Percentiles rank a stretch among this genome's conserved stretches.
phyloP scores from a whole-genome alignment of 37 sponge, comb jelly and placozoan genomes.

The Amphimedon queenslandica region DNA sequence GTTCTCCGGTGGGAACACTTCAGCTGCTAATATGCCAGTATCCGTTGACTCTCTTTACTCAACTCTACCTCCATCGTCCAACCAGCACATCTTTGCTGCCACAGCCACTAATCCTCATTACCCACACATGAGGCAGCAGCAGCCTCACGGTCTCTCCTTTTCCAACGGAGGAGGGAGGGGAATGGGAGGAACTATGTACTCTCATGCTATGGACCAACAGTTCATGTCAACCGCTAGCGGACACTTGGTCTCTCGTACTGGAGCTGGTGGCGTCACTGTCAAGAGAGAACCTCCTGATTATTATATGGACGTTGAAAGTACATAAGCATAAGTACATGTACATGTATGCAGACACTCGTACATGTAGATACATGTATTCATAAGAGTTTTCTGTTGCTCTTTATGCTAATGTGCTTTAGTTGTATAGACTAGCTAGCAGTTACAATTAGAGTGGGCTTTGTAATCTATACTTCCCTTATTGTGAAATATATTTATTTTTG shows the following conservation, averaged over 20 bases:
- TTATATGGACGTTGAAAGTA: not conserved
- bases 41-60: not conserved
- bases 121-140: not conserved
- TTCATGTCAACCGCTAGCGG: not conserved
- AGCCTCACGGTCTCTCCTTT: not conserved
- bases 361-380: too few relatives aligned
- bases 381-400: too few relatives aligned
- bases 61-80: not conserved
- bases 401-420: too few relatives aligned
- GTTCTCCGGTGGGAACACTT: not conserved
- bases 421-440: too few relatives aligned
- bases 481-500: too few relatives aligned
- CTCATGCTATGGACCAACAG: too few relatives aligned
- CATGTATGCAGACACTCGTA: not conserved
- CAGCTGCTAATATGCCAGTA: not conserved
- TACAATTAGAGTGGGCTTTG: too few relatives aligned
- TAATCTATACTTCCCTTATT: too few relatives aligned
- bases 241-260: not conserved
- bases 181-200: not conserved
- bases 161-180: slow-evolving; percentile 28
- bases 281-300: slow-evolving; percentile 9
- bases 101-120: not conserved
- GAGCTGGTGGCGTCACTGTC: not conserved
- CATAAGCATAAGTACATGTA: not conserved
- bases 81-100: not conserved